A percentile compares a stretch with the other conserved stretches of the same genome.
Conservation (phyloP, 2,797 vertebrate genomes). For the Chelmon rostratus region DNA sequence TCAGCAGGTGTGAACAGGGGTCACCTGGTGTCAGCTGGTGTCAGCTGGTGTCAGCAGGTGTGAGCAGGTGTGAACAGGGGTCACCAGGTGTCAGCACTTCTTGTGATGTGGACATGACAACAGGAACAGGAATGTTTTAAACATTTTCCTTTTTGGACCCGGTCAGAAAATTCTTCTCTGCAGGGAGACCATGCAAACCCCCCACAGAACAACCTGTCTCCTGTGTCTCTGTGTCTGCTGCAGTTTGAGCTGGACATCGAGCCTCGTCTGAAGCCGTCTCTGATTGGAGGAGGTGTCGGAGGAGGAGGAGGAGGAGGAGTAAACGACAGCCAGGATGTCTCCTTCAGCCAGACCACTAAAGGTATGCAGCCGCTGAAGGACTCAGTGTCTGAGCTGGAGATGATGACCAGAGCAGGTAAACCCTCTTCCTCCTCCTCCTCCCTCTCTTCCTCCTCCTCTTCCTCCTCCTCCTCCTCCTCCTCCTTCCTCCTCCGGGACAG, state of each 20-base stretch:
- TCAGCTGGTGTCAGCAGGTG: not conserved
- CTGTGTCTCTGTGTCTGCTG: slow-evolving; percentile 9
- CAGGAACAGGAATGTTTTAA: too few relatives aligned
- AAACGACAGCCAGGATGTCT: slow-evolving; percentile 92
- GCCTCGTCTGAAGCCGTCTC: slow-evolving; percentile 90
- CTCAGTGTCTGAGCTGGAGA: slow-evolving; percentile 91
- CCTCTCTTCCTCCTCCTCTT: not conserved
- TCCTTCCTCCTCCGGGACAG: not conserved
- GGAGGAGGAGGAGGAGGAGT: slow-evolving; percentile 71
- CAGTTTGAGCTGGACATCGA: slow-evolving; percentile 97
- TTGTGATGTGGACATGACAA: too few relatives aligned
- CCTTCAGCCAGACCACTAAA: slow-evolving; percentile 93
- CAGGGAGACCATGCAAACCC: too few relatives aligned
- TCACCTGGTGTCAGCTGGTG: too few relatives aligned
- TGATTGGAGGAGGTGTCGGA: slow-evolving; percentile 75
- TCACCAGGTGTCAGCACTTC: not conserved
- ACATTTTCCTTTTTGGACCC: too few relatives aligned
- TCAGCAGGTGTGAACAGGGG: not conserved
- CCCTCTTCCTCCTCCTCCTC: slow-evolving; percentile 25
- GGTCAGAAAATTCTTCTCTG: too few relatives aligned
- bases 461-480: too few relatives aligned
- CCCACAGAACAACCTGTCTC: not conserved
- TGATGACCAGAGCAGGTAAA: slow-evolving; percentile 92
- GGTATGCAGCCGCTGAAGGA: slow-evolving; percentile 90
- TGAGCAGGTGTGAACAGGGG: not conserved